Conservation (phyloP, 2,888 invertebrate species). For the Ophion ventricosus region DNA sequence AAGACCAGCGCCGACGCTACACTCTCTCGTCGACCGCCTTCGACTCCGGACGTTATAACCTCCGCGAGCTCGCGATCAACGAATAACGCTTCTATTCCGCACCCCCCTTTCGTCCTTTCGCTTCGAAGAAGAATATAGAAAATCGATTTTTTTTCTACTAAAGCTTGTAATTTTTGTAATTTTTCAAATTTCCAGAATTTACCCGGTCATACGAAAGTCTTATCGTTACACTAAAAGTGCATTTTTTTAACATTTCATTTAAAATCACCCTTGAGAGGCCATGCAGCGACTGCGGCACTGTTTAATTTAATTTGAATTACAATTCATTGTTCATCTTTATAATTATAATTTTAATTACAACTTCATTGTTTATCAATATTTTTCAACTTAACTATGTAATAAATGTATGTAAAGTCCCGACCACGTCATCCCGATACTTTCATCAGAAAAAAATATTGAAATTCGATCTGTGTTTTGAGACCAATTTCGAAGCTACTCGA, state of each 20-base stretch:
- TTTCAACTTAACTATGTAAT: not conserved
- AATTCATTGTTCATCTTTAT: not conserved
- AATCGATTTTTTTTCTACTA: not conserved
- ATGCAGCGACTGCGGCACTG: not conserved
- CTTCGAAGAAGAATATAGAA: not conserved
- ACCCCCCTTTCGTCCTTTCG: constrained; percentile 6
- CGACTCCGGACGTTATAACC: constrained; percentile 72
- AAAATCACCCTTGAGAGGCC: not conserved
- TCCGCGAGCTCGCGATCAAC: constrained; percentile 15
- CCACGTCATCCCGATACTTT: not conserved
- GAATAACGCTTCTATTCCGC: constrained; percentile 19
- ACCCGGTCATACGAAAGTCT: not conserved
- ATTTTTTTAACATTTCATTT: no score
- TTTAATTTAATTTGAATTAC: not conserved
- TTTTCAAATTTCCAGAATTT: not conserved
- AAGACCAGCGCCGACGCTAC: constrained; percentile 81
- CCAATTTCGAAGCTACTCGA: not conserved
- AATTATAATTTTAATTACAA: no score
- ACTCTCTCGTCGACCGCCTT: constrained; percentile 79
- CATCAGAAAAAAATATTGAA: not conserved
- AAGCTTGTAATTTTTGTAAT: not conserved
- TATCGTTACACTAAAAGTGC: no score
- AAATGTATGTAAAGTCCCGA: not conserved
- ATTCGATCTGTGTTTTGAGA: not conserved
- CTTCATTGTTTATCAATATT: not conserved